Conservation (phyloP, 1,140 invertebrate genomes). For the Leguminivora glycinivorella region DNA sequence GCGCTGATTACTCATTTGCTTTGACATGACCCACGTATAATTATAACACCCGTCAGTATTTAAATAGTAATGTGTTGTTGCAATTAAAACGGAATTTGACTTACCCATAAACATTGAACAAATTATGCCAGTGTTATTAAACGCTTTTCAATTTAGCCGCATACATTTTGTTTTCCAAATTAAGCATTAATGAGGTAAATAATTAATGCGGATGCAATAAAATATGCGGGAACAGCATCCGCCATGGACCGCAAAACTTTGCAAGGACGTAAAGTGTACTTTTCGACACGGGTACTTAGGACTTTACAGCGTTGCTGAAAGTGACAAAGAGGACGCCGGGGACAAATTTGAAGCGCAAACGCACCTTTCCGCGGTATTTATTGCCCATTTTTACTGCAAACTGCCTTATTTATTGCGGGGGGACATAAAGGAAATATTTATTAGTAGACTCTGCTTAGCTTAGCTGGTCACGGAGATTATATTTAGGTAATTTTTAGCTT, state of each 20-base stretch:
- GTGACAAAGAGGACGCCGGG: slow-evolving; percentile 35
- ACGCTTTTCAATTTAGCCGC: background rate
- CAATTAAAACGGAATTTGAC: background rate
- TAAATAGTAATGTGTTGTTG: too few relatives aligned
- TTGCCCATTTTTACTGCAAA: slow-evolving; percentile 38
- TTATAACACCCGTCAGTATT: too few relatives aligned
- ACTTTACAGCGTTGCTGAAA: background rate
- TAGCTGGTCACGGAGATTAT: background rate
- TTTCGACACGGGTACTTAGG: background rate
- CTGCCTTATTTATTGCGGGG: slow-evolving; percentile 24
- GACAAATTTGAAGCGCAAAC: slow-evolving; percentile 35
- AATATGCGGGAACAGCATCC: slow-evolving; percentile 41
- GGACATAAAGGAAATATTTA: slow-evolving; percentile 14
- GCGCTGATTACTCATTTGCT: too few relatives aligned
- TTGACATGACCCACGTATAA: too few relatives aligned
- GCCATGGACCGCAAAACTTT: slow-evolving; percentile 31
- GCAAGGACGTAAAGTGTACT: background rate
- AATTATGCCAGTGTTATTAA: background rate
- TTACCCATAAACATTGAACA: background rate
- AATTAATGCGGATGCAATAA: slow-evolving; percentile 37
- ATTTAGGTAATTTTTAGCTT: background rate
- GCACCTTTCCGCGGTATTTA: slow-evolving; percentile 37
- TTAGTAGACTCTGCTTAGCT: background rate
- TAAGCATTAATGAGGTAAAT: slow-evolving; percentile 38
- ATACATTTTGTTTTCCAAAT: slow-evolving; percentile 30